These are phyloP conservation scores for Poecilia gillii DNA, from an alignment of 2,797 vertebrate genomes.

Conservation along the genomic window DNA sequence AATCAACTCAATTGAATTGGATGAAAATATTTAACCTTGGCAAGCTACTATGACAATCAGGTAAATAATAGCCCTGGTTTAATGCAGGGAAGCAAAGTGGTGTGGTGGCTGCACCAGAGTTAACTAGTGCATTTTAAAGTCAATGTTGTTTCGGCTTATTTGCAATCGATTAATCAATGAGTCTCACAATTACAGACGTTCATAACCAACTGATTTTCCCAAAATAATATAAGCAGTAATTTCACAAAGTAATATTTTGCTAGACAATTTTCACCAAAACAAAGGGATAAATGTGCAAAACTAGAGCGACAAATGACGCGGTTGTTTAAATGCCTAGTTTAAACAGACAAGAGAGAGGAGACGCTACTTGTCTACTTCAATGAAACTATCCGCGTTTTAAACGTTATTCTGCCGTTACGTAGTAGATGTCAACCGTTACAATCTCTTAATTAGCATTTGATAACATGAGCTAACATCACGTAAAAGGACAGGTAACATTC, in stretches of 20 bases:
- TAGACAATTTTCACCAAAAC: not conserved
- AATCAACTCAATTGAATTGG: not conserved
- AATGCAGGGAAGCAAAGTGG: not conserved
- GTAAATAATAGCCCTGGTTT: not conserved
- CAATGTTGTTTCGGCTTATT: not conserved
- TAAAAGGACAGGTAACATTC: slow-evolving; percentile 20
- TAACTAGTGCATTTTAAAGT: not conserved
- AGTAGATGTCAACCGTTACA: not conserved
- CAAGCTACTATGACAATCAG: not conserved
- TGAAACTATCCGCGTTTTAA: not conserved
- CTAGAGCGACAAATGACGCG: not conserved
- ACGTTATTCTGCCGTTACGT: not conserved
- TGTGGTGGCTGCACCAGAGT: not conserved
- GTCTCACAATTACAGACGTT: not conserved
- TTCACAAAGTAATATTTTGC: not conserved
- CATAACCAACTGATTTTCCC: not conserved
- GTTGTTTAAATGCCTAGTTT: not conserved
- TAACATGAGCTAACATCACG: slow-evolving; percentile 13
- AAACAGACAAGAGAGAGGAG: not conserved
- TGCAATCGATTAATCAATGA: not conserved
- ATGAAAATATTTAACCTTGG: not conserved
- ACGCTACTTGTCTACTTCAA: not conserved
- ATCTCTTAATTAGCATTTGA: slow-evolving; percentile 25
- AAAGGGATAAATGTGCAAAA: not conserved
- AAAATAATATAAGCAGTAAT: not conserved